Percentiles rank a stretch among this genome's conserved stretches.
Conservation (phyloP, 1,140 invertebrate genomes). For the Hylaeus volcanicus region DNA sequence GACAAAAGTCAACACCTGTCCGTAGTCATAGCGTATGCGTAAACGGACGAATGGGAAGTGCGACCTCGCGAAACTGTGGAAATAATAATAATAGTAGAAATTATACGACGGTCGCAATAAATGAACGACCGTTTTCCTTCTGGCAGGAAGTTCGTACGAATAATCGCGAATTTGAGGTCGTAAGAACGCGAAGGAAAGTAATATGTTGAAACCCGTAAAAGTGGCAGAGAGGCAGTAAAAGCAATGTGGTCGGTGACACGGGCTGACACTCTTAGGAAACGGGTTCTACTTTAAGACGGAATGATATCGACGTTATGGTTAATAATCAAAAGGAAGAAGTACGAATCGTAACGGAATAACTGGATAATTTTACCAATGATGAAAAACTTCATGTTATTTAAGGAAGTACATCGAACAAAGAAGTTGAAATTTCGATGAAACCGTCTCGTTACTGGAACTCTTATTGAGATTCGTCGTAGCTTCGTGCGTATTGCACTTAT, state of each 20-base stretch:
- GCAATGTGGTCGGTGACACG: neutral
- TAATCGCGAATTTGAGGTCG: neutral
- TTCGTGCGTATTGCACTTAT: too few relatives aligned
- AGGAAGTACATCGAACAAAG: too few relatives aligned
- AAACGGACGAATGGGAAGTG: constrained; percentile 46
- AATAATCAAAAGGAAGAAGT: neutral
- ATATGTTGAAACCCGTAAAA: neutral
- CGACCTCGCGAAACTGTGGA: neutral
- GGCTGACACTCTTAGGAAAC: neutral
- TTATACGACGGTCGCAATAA: neutral
- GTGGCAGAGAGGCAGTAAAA: neutral
- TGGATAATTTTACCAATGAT: too few relatives aligned
- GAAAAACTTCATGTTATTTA: too few relatives aligned
- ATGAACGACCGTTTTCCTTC: neutral
- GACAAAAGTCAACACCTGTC: constrained; percentile 45
- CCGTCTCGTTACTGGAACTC: too few relatives aligned
- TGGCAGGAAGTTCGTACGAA: neutral
- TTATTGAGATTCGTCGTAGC: too few relatives aligned
- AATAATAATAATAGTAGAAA: neutral
- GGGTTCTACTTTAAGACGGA: neutral
- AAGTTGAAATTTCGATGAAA: too few relatives aligned
- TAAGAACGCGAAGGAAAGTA: neutral
- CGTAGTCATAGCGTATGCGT: constrained; percentile 43
- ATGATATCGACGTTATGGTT: constrained; percentile 7
- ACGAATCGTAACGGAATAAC: neutral